Evolutionary conservation across 2,888 invertebrate genomes (phyloP), one percentile per base, ranked within the genome.

Genomic region (Apodemia hepburni): DNA sequence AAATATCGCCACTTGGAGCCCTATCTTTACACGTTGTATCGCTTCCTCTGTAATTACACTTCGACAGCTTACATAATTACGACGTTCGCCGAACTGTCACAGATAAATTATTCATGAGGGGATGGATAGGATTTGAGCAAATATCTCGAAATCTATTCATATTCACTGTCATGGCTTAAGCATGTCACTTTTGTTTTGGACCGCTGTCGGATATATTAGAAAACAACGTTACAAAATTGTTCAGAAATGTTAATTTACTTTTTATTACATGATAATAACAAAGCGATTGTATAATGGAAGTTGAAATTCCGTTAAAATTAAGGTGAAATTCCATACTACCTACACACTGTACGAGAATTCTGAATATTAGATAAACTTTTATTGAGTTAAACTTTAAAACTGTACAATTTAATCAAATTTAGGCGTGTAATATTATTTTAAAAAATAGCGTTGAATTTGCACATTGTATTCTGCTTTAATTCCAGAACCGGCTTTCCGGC

Each of bases 81-180:
- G 72, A 72, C 70, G 75, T 77, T 80, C 61, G 58, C 47, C 73
- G 78, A 75, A 78, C 76, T 74, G 75, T 78, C 74, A 70, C 70
- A 70, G 69, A 80, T 83, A 79, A 78, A 84, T 82, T 80, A 84
- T 83, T 83, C 83, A 83, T 84, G 78, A 80, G 75, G 73, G 75
- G 75, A 79, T 80, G 76, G 81, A 78, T 78, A 73, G 75, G 78
- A 78, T 80, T 78, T 71, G 73, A 75, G 75, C 77, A 75, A 78
- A 77, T 80, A 81, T 76, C 74, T 72, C 71, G 69, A 71, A 74
- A 79, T 74, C 75, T 73, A 77, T 78, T 78, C 71, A 75, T 75
- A 75, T 73, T 70, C 69, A 68, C 68, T 71, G 68, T 64, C 69
- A 62, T 65, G 59, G 59, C 60, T 57, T 68, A 64, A 61, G 60